Percentiles rank a stretch among this genome's conserved stretches.
Conservation (phyloP, 2,797 vertebrate genomes). For the Botia kubotai region DNA sequence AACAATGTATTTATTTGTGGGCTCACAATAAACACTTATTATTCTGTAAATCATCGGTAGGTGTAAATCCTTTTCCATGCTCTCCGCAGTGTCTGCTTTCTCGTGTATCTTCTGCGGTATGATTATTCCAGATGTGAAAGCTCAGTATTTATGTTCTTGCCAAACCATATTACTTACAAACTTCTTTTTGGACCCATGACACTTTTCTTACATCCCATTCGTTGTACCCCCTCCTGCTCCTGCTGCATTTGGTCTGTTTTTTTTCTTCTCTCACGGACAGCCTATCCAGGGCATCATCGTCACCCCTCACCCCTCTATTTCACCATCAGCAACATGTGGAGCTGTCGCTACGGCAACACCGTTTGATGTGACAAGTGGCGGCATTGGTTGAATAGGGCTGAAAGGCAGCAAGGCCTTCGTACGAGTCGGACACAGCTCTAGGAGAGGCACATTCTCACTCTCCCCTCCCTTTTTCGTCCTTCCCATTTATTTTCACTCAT, state of each 20-base stretch:
- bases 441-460: slow-evolving; percentile 53
- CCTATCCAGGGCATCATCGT: slow-evolving; percentile 52
- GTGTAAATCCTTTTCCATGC: not conserved
- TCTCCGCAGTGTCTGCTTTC: not conserved
- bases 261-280: slow-evolving; percentile 27
- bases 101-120: slow-evolving; percentile 14
- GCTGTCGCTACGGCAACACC: slow-evolving; percentile 71
- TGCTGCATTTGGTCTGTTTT: slow-evolving; percentile 27
- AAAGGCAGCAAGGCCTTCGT: slow-evolving; percentile 64
- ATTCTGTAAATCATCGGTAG: slow-evolving; percentile 19
- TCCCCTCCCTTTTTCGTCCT: slow-evolving; percentile 58
- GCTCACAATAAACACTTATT: not conserved
- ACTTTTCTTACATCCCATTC: slow-evolving; percentile 48
- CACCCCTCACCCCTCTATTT: slow-evolving; percentile 47
- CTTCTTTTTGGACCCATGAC: slow-evolving; percentile 32
- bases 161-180: slow-evolving; percentile 41
- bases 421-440: slow-evolving; percentile 53
- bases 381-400: slow-evolving; percentile 64
- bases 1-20: not conserved
- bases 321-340: slow-evolving; percentile 69
- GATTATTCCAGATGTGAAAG: slow-evolving; percentile 52
- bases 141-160: slow-evolving; percentile 25
- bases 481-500: slow-evolving; percentile 47
- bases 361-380: slow-evolving; percentile 74
- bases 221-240: slow-evolving; percentile 27